These are phyloP conservation scores for Panthera uncia DNA, from an alignment of 2,113 vertebrate species.

Conservation along the genomic window DNA sequence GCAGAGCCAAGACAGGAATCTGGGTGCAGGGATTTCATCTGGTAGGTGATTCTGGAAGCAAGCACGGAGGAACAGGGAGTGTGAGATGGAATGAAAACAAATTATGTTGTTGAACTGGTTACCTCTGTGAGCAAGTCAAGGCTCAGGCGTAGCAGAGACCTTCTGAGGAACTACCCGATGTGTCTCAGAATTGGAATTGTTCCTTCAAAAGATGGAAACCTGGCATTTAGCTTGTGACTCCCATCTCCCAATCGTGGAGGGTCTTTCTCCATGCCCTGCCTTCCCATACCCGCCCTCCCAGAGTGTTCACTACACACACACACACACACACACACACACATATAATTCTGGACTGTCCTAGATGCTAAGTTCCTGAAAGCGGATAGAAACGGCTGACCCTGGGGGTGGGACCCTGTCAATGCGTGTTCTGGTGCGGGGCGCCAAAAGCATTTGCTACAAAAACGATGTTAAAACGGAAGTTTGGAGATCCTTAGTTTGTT, in stretches of 20 bases:
- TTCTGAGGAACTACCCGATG: background rate
- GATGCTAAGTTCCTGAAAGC: conserved; percentile 5
- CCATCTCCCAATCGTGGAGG: background rate
- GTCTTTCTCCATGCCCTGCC: background rate
- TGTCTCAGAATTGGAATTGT: background rate
- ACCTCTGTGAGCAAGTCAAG: background rate
- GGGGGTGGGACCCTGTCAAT: background rate
- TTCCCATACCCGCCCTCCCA: background rate
- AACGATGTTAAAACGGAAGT: background rate
- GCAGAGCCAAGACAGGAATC: background rate
- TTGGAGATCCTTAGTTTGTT: background rate
- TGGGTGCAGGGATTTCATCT: background rate
- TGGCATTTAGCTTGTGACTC: background rate
- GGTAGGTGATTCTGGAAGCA: background rate
- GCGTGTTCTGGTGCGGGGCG: background rate
- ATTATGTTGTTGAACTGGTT: background rate
- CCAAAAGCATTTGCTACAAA: background rate
- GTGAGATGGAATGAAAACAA: background rate
- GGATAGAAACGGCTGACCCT: background rate
- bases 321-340: background rate
- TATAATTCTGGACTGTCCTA: background rate
- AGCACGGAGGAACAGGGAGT: background rate
- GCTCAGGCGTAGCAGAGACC: background rate
- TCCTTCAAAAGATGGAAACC: background rate
- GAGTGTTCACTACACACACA: background rate